Conservation (phyloP, 1,140 invertebrate genomes). For the Drosophila pseudoobscura region DNA sequence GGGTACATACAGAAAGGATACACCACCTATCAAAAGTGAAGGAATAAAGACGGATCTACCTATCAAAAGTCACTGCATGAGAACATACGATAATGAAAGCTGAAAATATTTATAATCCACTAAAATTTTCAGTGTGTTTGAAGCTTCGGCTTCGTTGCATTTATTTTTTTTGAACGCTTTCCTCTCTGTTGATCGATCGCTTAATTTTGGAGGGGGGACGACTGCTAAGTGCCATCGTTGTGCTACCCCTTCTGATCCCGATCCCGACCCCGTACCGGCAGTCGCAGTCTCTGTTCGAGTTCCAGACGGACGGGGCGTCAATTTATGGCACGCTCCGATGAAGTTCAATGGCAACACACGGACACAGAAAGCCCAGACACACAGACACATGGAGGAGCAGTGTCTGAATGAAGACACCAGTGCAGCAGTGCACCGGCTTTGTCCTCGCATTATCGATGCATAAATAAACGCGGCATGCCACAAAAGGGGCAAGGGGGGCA, state of each 20-base stretch:
- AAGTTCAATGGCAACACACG: constrained; percentile 71
- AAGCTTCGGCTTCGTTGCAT: background rate
- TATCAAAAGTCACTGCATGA: no score
- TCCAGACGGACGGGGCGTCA: constrained; percentile 51
- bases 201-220: background rate
- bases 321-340: constrained; percentile 79
- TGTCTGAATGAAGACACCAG: constrained; percentile 57
- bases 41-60: no score
- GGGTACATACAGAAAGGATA: no score
- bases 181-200: constrained; percentile 51
- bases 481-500: constrained; percentile 18
- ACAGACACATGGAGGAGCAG: background rate
- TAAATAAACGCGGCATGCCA: constrained; percentile 57
- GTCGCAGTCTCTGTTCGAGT: constrained; percentile 7
- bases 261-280: background rate
- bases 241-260: background rate
- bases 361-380: constrained; percentile 5
- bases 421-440: constrained; percentile 31
- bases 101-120: no score
- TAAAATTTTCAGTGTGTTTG: background rate
- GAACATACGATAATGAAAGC: no score
- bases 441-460: constrained; percentile 75
- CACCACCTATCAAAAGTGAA: no score
- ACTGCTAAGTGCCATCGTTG: constrained; percentile 55
- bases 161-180: background rate